Base-by-base conservation (phyloP, 2,113 vertebrate genomes). In the Tachycineta bicolor region DNA sequence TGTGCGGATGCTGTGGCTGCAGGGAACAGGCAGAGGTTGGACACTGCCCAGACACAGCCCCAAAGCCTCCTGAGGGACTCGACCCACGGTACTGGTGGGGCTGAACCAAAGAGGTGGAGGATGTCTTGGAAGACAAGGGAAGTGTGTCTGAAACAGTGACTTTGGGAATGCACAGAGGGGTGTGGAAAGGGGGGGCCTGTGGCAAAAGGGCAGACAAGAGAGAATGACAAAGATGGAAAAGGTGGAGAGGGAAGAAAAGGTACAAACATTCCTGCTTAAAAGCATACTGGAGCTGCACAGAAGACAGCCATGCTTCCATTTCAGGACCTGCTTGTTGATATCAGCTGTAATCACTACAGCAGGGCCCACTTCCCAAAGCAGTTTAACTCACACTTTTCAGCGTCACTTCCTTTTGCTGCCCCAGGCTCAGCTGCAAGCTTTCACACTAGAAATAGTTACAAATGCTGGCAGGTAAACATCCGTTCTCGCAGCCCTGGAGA, bases 161-260 rank as follows among this genome's bases (percentile, higher is more conserved):
- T 39, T 68, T 19, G 28, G 25, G 20, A 86, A 76, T 0, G 0
- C 2, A 7, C 34, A 43, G 64, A 47, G n/a, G 10, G 19, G 22
- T 43, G 58, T 17, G 34, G 46, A 77, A 92, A 81, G 41, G 55
- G 39, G 75, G 13, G 43, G 20, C 12, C 10, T 37, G 67, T n/a
- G 53, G 49, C 20, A 14, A n/a, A 86, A 80, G 22, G 59, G n/a
- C 19, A 84, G 46, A 24, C 0, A 9, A 31, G 6, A 58, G 31
- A 87, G 31, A 87, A 71, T 20, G 26, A 52, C 26, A 55, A 69
- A 59, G 31, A 12, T 37, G 19, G 46, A 43, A 55, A 60, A 67
- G 19, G 10, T n/a, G 28, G 37, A 46, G 33, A 68, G 11, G 21
- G 21, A 64, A 34, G 26, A 44, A 75, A 76, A 59, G 5, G 14